These are phyloP conservation scores for Laothoe populi DNA, from an alignment of 2,888 invertebrate genomes.

Conservation along the genomic window DNA sequence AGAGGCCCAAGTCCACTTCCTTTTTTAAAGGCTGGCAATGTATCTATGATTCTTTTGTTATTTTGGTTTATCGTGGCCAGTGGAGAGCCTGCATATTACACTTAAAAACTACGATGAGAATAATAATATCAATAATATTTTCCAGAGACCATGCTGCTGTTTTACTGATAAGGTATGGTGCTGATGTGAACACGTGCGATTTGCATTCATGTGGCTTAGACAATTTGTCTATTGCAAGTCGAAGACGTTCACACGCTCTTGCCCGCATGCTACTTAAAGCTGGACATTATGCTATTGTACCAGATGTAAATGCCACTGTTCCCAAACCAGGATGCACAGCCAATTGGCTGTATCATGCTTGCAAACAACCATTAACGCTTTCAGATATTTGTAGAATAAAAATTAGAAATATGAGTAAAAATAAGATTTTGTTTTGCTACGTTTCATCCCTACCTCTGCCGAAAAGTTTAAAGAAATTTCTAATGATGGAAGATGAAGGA, in stretches of 20 bases:
- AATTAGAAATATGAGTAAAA: conserved; percentile 66
- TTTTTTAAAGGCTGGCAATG: too few relatives aligned
- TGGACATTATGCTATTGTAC: conserved; percentile 55
- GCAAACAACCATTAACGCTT: conserved; percentile 79
- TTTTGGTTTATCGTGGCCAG: too few relatives aligned
- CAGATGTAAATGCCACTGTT: conserved; percentile 29
- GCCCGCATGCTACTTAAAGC: conserved; percentile 72
- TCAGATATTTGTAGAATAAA: conserved; percentile 84
- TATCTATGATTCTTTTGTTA: too few relatives aligned
- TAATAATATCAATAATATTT: conserved; percentile 37
- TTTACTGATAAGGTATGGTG: conserved; percentile 85
- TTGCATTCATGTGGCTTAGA: conserved; percentile 82
- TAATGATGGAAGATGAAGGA: conserved; percentile 83
- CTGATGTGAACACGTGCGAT: conserved; percentile 86
- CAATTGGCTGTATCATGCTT: conserved; percentile 69
- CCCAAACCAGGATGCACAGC: conserved; percentile 56
- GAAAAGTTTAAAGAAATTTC: conserved; percentile 80
- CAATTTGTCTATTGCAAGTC: conserved; percentile 82
- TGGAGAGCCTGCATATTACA: too few relatives aligned
- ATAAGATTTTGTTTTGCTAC: conserved; percentile 65
- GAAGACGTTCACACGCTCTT: conserved; percentile 57
- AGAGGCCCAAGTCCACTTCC: too few relatives aligned
- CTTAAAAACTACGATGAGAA: neutral
- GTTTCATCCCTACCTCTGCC: conserved; percentile 81
- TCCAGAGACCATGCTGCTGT: conserved; percentile 80